phyloP scores from a whole-genome alignment of 2,113 vertebrate species.

The Ascaphus truei region DNA sequence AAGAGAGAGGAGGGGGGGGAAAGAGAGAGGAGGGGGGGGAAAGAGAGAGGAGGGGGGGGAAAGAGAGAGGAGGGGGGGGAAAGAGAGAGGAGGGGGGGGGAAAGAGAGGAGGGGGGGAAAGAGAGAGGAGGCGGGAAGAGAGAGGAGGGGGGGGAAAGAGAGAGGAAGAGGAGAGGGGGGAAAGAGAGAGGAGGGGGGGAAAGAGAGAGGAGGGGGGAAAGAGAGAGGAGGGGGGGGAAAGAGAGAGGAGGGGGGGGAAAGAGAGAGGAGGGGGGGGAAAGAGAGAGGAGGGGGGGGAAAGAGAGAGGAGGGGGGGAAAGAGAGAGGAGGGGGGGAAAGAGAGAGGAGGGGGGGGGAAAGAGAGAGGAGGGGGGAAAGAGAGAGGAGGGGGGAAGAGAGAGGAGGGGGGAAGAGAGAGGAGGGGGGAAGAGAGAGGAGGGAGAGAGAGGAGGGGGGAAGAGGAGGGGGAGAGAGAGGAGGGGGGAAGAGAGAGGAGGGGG shows the following conservation, averaged over 20 bases:
- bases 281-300: neutral
- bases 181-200: conserved; percentile 29
- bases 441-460: too few relatives aligned
- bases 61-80: too few relatives aligned
- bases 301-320: too few relatives aligned
- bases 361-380: neutral
- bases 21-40: conserved; percentile 1
- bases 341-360: too few relatives aligned
- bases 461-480: neutral
- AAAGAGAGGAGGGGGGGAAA: too few relatives aligned
- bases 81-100: too few relatives aligned
- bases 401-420: too few relatives aligned
- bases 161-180: neutral
- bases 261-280: conserved; percentile 35
- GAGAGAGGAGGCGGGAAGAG: neutral
- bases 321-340: too few relatives aligned
- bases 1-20: neutral
- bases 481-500: neutral
- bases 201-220: conserved; percentile 8
- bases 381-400: too few relatives aligned
- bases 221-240: neutral
- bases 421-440: too few relatives aligned
- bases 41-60: neutral
- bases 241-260: conserved; percentile 8
- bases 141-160: neutral